These are phyloP conservation scores for Pachydiplax longipennis DNA, from an alignment of 2,888 invertebrate species.

Conservation along the genomic window DNA sequence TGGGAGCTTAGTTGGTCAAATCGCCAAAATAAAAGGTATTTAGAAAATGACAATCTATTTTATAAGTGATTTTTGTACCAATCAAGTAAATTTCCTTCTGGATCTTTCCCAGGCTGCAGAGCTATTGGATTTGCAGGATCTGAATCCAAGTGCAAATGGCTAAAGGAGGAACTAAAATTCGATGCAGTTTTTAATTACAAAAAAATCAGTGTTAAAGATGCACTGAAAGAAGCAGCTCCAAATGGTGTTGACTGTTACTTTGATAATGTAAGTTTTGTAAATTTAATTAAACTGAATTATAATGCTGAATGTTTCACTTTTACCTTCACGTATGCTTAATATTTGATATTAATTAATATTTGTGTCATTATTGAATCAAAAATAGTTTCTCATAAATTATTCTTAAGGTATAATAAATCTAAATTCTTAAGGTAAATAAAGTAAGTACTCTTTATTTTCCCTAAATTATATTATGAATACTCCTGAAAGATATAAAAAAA, in stretches of 20 bases:
- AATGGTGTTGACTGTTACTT: slow-evolving; percentile 78
- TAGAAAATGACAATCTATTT: not conserved
- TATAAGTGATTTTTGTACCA: not conserved
- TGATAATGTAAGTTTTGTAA: slow-evolving; percentile 70
- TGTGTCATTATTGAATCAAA: too few relatives aligned
- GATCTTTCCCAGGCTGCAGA: slow-evolving; percentile 62
- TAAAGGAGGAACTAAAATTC: slow-evolving; percentile 70
- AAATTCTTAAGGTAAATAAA: not conserved
- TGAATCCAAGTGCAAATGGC: slow-evolving; percentile 74
- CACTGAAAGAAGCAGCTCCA: slow-evolving; percentile 69
- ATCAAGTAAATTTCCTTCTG: not conserved
- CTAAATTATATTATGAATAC: too few relatives aligned
- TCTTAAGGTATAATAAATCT: not conserved
- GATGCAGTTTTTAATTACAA: slow-evolving; percentile 78
- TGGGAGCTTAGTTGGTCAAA: slow-evolving; percentile 61
- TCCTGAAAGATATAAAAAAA: too few relatives aligned
- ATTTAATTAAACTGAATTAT: not conserved
- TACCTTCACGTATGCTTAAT: too few relatives aligned
- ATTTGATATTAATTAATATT: too few relatives aligned
- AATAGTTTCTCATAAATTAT: not conserved
- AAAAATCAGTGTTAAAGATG: slow-evolving; percentile 63
- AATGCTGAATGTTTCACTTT: too few relatives aligned
- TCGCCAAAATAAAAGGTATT: slow-evolving; percentile 60
- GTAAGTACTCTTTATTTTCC: not conserved
- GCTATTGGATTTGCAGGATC: slow-evolving; percentile 79